Evolutionary conservation across 2,797 vertebrate species (phyloP), one percentile per base, ranked within the genome.

Genomic region (Megalops cyprinoides): DNA sequence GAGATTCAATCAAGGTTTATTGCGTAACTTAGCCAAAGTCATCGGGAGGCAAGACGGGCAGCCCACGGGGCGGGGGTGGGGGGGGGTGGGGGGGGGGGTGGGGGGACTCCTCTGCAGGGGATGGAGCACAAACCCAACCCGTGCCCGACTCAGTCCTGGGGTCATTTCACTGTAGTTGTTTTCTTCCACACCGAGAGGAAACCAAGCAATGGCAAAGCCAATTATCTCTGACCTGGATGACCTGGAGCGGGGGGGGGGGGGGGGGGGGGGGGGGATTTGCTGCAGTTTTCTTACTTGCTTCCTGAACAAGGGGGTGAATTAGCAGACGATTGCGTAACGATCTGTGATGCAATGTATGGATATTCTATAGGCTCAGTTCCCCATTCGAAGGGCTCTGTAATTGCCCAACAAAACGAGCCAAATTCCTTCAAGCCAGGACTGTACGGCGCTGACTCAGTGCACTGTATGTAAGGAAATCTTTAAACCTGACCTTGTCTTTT

Each of bases 1-100:
- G 44, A 5, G 14, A 85, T 87, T 90, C 85, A 74, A 87, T 85
- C 79, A 53, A 79, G 76, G 80, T 1, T 15, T 82, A 80, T 90
- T 87, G 86, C 74, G 79, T 86, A 90, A 88, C 80, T 85, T 81
- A 60, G 86, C 86, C 81, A 83, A 85, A 81, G 51, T 85, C 83
- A 84, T 84, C 74, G 81, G 83, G 81, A 55, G 84, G 88, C 88
- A 89, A 89, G 86, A 85, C 76, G 86, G 85, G 88, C 80, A 84
- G 82, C 74, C 85, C 83, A 75, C 85, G 83, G 81, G 85, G 51
- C 14, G 85, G 73, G 85, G 58, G n/a, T n/a, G n/a, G n/a, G n/a
- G n/a, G n/a, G n/a, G n/a, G n/a, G n/a, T n/a, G n/a, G n/a, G n/a
- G n/a, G n/a, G n/a, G n/a, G n/a, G n/a, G n/a, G n/a, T n/a, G n/a